Evolutionary conservation across 2,888 invertebrate species (phyloP).

Genomic region (Cephus rjabovi): DNA sequence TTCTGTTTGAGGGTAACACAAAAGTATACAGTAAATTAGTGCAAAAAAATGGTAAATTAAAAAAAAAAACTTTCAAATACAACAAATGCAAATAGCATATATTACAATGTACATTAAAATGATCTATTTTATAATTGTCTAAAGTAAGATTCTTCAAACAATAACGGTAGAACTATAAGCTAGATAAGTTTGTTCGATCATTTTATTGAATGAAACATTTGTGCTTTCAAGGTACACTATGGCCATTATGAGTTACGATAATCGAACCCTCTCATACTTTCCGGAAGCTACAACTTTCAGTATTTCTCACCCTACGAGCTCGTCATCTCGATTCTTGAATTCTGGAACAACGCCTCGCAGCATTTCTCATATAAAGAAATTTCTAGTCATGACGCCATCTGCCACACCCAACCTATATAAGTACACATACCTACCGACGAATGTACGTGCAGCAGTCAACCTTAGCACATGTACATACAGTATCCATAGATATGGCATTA

Average conservation of each 20-base stretch:
- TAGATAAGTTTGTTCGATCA: not conserved
- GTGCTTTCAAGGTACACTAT: not conserved
- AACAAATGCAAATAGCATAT: not conserved
- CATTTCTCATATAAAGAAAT: conserved; percentile 33
- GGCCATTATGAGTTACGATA: not conserved
- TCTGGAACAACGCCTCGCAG: conserved; percentile 15
- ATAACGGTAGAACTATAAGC: not conserved
- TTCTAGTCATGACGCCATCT: conserved; percentile 36
- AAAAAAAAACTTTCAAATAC: not conserved
- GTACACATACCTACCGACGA: not conserved
- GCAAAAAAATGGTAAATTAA: not conserved
- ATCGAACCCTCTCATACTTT: not conserved
- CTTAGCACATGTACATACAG: not conserved
- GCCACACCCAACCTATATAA: conserved; percentile 21
- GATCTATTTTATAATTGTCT: not conserved
- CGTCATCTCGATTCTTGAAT: conserved; percentile 3
- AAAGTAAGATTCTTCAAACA: not conserved
- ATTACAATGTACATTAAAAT: not conserved
- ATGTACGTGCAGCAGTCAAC: not conserved
- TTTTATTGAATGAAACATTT: not conserved
- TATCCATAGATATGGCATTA: not conserved
- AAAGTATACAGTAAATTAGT: not conserved
- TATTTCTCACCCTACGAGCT: not conserved
- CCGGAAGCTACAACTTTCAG: not conserved
- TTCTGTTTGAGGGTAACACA: not conserved